These are phyloP conservation scores for Mirounga angustirostris DNA, from an alignment of 2,113 vertebrate genomes.

Conservation along the genomic window DNA sequence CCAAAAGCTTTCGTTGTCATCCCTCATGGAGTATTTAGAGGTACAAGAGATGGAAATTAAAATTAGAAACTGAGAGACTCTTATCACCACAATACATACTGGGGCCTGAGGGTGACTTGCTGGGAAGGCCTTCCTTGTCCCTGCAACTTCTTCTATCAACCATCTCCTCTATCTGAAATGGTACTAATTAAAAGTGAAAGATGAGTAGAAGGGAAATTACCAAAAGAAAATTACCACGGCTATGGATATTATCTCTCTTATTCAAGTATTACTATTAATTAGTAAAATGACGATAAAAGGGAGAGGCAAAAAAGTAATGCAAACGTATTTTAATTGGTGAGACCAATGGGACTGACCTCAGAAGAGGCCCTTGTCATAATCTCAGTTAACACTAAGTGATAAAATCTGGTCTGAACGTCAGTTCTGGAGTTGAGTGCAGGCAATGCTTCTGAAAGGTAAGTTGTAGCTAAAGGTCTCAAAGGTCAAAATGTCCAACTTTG, in stretches of 20 bases:
- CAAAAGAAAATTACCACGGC: conserved; percentile 7
- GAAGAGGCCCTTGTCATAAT: neutral
- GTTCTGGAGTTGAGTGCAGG: neutral
- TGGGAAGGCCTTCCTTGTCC: neutral
- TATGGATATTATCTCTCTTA: neutral
- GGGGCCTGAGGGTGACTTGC: neutral
- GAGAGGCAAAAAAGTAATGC: neutral
- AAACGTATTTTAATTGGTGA: neutral
- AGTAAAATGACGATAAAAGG: conserved; percentile 38
- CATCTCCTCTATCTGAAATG: conserved; percentile 21
- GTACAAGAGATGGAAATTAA: neutral
- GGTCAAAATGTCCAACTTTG: neutral
- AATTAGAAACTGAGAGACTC: neutral
- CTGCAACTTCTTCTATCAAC: neutral
- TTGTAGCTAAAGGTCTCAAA: neutral
- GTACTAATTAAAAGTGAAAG: conserved; percentile 56
- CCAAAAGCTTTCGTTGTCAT: neutral
- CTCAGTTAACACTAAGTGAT: neutral
- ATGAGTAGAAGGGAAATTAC: conserved; percentile 47
- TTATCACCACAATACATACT: neutral
- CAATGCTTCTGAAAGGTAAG: conserved; percentile 12
- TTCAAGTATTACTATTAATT: conserved; percentile 27
- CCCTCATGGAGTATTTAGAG: neutral
- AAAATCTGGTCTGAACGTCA: neutral
- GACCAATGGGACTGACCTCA: neutral